phyloP scores from a whole-genome alignment of 2,113 vertebrate species.

The Donacobius atricapilla region DNA sequence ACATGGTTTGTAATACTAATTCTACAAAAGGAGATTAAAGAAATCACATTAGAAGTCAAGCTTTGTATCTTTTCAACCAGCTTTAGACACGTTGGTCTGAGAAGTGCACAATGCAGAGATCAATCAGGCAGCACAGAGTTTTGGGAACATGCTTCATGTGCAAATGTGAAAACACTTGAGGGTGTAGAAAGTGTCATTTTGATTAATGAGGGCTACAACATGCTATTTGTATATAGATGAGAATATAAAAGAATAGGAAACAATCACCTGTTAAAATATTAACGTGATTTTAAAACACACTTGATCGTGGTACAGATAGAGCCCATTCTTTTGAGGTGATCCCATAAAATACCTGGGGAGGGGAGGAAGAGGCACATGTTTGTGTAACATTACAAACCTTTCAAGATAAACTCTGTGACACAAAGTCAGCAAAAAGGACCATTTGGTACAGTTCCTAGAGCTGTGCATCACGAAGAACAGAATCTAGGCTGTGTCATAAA shows the following conservation, averaged over 20 bases:
- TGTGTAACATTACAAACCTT: not conserved
- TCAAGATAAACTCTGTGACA: not conserved
- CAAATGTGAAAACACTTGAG: constrained; percentile 21
- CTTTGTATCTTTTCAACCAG: not conserved
- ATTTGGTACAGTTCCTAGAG: not conserved
- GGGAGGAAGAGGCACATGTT: not conserved
- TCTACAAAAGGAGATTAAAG: not conserved
- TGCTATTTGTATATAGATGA: not conserved
- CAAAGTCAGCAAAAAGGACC: not conserved
- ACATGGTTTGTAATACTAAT: not conserved
- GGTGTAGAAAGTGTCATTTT: constrained; percentile 24
- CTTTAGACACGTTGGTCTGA: not conserved
- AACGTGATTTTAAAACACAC: not conserved
- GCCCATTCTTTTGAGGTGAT: not conserved
- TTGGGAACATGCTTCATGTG: constrained; percentile 20
- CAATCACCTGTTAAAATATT: not conserved
- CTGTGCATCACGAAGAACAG: not conserved
- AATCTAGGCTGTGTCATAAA: not conserved
- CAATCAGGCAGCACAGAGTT: constrained; percentile 5
- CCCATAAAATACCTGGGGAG: not conserved
- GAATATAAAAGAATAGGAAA: not conserved
- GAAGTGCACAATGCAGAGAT: constrained; percentile 17
- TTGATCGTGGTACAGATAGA: not conserved
- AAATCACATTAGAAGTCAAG: not conserved
- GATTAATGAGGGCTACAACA: constrained; percentile 15